Evolutionary conservation across 2,888 invertebrate genomes (phyloP).

Genomic region (Cordilura impudica): DNA sequence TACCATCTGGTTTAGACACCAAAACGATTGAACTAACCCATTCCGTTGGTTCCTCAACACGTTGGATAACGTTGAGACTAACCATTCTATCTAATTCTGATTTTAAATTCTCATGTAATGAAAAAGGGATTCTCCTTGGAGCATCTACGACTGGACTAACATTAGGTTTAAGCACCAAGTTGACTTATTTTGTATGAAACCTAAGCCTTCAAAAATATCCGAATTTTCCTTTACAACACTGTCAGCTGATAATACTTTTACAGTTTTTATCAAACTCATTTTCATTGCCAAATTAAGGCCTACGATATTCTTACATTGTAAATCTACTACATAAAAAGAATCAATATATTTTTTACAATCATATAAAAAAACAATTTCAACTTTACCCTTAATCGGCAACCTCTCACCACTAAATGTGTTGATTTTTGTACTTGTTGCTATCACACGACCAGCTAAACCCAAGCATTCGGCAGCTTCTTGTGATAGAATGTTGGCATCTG

Average conservation of each 20-base stretch:
- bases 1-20: too few species aligned
- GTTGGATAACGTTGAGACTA: slow-evolving; percentile 18
- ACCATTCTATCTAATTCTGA: slow-evolving; percentile 35
- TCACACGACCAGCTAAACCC: not conserved
- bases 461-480: not conserved
- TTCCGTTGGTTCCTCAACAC: too few species aligned
- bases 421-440: slow-evolving; percentile 19
- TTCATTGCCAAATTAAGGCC: slow-evolving; percentile 17
- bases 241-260: slow-evolving; percentile 11
- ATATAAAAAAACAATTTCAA: slow-evolving; percentile 4
- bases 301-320: slow-evolving; percentile 31
- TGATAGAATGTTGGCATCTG: slow-evolving; percentile 9
- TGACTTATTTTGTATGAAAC: slow-evolving; percentile 30
- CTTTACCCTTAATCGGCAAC: slow-evolving; percentile 22
- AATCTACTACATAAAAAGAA: slow-evolving; percentile 29
- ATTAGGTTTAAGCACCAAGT: slow-evolving; percentile 18
- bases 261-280: slow-evolving; percentile 22
- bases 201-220: slow-evolving; percentile 43
- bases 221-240: slow-evolving; percentile 28
- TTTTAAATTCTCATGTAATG: slow-evolving; percentile 23
- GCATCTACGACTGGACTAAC: slow-evolving; percentile 23
- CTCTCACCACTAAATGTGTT: slow-evolving; percentile 43
- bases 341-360: slow-evolving; percentile 9
- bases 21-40: too few species aligned
- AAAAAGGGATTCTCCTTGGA: slow-evolving; percentile 41